phyloP scores from a whole-genome alignment of 2,113 vertebrate species.

The Aphelocoma coerulescens region DNA sequence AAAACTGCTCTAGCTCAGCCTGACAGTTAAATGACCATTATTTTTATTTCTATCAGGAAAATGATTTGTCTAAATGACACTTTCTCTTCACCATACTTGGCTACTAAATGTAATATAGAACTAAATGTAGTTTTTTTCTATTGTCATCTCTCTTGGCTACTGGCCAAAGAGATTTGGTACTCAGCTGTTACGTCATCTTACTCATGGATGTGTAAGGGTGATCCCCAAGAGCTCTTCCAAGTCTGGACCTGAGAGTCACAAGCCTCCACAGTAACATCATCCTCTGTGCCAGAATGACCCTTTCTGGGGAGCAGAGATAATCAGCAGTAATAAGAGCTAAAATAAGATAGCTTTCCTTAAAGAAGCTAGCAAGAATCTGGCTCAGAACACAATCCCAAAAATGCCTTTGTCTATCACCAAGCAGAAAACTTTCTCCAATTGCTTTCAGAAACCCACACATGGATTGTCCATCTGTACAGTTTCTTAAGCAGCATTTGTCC shows the following conservation, averaged over 20 bases:
- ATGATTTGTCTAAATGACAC: background rate
- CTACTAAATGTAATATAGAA: background rate
- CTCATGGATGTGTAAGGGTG: background rate
- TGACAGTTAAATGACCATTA: background rate
- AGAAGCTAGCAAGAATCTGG: background rate
- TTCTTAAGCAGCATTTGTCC: background rate
- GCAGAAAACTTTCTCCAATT: background rate
- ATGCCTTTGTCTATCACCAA: slow-evolving; percentile 18
- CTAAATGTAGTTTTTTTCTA: background rate
- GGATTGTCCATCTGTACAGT: background rate
- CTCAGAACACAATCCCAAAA: slow-evolving; percentile 5
- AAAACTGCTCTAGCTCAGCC: background rate
- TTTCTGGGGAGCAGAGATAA: background rate
- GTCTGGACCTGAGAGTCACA: background rate
- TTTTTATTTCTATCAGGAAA: background rate
- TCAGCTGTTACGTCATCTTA: background rate
- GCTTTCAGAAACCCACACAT: background rate
- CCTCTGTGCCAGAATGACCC: background rate
- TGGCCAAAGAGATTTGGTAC: background rate
- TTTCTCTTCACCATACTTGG: background rate
- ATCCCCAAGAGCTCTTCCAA: background rate
- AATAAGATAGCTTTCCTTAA: background rate
- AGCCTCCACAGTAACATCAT: background rate
- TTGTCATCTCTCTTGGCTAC: background rate
- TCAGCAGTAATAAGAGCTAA: background rate